Percentiles rank a stretch among this genome's conserved stretches.
These are phyloP conservation scores for Cheilosia grossa DNA, from an alignment of 2,888 invertebrate genomes.

Conservation along the genomic window DNA sequence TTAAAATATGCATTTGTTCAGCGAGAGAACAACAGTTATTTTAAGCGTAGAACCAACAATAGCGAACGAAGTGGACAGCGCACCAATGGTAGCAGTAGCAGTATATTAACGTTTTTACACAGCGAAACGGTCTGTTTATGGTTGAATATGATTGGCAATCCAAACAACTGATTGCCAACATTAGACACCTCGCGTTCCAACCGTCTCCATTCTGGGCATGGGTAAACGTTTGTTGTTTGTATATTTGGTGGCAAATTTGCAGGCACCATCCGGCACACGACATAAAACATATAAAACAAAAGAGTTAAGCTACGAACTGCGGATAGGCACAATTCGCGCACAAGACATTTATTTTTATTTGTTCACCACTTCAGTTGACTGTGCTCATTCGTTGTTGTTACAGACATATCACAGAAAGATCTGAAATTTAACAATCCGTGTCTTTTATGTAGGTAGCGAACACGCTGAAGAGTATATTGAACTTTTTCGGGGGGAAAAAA, in stretches of 20 bases:
- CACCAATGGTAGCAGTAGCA: constrained; percentile 27
- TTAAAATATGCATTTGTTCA: constrained; percentile 47
- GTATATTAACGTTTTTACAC: constrained; percentile 46
- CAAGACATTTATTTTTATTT: not conserved
- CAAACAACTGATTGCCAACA: constrained; percentile 41
- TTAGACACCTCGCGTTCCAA: constrained; percentile 12
- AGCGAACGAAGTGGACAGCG: constrained; percentile 42
- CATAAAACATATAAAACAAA: constrained; percentile 33
- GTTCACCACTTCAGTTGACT: constrained; percentile 17
- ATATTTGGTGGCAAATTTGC: constrained; percentile 46
- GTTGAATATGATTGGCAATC: constrained; percentile 62
- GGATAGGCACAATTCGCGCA: constrained; percentile 27
- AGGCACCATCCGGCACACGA: constrained; percentile 47
- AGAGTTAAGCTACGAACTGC: constrained; percentile 57
- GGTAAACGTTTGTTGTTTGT: constrained; percentile 45
- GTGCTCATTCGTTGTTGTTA: constrained; percentile 19
- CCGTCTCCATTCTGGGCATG: constrained; percentile 44
- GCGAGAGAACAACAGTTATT: constrained; percentile 54
- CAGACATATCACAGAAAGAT: constrained; percentile 2
- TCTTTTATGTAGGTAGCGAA: constrained; percentile 54
- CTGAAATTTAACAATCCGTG: constrained; percentile 39
- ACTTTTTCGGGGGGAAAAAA: constrained; percentile 72
- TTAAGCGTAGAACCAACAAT: constrained; percentile 31
- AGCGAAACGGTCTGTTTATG: constrained; percentile 68
- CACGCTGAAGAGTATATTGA: constrained; percentile 60